phyloP scores from a whole-genome alignment of 2,113 vertebrate species.

The Corythaeola cristata region DNA sequence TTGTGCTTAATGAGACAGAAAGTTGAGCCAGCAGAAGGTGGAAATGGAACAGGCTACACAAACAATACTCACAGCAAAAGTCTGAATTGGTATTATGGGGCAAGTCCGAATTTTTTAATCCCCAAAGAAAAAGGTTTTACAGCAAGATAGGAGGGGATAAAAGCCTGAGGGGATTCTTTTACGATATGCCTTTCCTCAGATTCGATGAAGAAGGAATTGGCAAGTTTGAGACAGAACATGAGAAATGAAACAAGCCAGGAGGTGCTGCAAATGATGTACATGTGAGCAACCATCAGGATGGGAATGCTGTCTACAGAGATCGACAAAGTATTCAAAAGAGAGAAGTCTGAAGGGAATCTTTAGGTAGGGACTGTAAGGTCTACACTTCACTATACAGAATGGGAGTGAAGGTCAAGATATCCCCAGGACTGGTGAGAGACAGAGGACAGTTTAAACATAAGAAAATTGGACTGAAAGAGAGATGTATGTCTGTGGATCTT shows the following conservation, averaged over 20 bases:
- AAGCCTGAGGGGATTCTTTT: background rate
- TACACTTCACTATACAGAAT: background rate
- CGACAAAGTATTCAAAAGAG: background rate
- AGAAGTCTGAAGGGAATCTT: background rate
- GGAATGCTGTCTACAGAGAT: background rate
- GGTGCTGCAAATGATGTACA: background rate
- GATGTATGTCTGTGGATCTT: rapidly evolving
- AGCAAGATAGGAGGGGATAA: background rate
- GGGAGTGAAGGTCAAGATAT: background rate
- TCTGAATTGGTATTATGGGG: background rate
- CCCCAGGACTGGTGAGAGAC: background rate
- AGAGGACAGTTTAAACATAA: background rate
- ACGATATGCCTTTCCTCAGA: background rate
- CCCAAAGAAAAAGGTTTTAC: background rate
- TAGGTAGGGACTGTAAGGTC: background rate
- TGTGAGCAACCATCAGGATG: background rate
- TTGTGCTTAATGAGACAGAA: background rate
- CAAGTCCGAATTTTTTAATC: background rate
- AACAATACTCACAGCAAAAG: background rate
- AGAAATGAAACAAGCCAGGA: background rate
- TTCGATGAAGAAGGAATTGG: background rate
- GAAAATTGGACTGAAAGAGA: background rate
- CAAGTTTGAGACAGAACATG: background rate
- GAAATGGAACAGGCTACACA: background rate
- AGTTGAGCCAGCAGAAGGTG: background rate